Evolutionary conservation across 2,113 vertebrate genomes (phyloP).

Genomic region (Malurus cyaneus): DNA sequence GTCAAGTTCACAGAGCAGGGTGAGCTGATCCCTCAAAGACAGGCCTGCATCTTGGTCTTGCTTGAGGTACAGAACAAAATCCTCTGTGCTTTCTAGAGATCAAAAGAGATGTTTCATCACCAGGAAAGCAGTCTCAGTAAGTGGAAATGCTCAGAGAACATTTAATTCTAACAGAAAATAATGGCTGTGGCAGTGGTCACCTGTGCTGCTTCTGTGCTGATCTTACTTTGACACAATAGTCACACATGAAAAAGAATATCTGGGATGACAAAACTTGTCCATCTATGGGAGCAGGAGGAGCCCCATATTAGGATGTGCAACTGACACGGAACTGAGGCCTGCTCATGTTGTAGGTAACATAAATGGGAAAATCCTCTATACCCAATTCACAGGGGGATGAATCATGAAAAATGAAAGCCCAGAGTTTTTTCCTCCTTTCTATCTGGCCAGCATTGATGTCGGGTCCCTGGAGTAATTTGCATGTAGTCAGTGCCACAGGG

Average conservation of each 20-base stretch:
- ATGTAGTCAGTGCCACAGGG: neutral
- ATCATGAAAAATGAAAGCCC: neutral
- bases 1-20: neutral
- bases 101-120: neutral
- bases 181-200: neutral
- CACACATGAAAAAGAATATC: neutral
- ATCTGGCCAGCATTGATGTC: neutral
- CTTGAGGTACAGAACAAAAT: neutral
- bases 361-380: neutral
- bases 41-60: rapidly evolving
- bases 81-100: neutral
- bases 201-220: neutral
- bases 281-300: neutral
- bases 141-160: rapidly evolving
- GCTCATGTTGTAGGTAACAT: neutral
- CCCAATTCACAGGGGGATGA: neutral
- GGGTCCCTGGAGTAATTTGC: rapidly evolving
- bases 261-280: neutral
- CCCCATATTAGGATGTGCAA: neutral
- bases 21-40: neutral
- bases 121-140: neutral
- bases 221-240: neutral
- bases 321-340: neutral
- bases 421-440: neutral
- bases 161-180: neutral